Evolutionary conservation across 2,797 vertebrate genomes (phyloP).

Genomic region (Basileuterus tristriatus): DNA sequence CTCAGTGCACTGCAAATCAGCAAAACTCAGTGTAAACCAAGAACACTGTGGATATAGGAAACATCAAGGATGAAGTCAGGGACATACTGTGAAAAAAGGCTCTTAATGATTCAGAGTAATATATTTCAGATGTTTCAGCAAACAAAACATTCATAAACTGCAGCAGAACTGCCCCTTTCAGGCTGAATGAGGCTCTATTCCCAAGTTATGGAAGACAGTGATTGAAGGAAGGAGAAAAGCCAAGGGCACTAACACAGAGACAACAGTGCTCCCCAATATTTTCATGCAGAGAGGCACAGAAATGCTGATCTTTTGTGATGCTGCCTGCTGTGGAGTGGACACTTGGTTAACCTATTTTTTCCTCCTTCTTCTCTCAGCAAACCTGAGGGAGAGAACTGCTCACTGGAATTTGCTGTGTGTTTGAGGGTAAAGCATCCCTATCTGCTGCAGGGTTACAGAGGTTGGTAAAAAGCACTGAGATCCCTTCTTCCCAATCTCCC

Average conservation of each 20-base stretch:
- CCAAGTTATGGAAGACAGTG: neutral
- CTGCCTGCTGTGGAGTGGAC: neutral
- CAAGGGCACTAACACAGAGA: neutral
- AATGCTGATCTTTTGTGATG: neutral
- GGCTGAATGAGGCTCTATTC: neutral
- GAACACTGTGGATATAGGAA: neutral
- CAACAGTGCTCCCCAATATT: neutral
- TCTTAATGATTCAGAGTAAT: slow-evolving; percentile 21
- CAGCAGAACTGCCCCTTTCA: neutral
- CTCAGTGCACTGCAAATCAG: neutral
- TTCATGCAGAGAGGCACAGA: neutral
- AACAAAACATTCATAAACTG: slow-evolving; percentile 30
- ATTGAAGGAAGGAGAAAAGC: slow-evolving; percentile 14
- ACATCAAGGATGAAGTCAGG: slow-evolving; percentile 39
- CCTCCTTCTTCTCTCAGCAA: neutral
- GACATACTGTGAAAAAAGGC: neutral
- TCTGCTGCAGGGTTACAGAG: neutral
- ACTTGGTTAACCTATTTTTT: neutral
- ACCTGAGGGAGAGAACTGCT: neutral
- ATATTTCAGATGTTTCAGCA: slow-evolving; percentile 31
- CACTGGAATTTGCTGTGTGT: neutral
- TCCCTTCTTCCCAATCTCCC: neutral
- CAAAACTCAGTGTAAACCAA: neutral
- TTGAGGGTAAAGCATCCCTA: neutral
- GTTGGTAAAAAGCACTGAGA: neutral